Percentiles rank a stretch among this genome's conserved stretches.
Conservation (phyloP, 2,113 vertebrate species). For the Phaethon lepturus region DNA sequence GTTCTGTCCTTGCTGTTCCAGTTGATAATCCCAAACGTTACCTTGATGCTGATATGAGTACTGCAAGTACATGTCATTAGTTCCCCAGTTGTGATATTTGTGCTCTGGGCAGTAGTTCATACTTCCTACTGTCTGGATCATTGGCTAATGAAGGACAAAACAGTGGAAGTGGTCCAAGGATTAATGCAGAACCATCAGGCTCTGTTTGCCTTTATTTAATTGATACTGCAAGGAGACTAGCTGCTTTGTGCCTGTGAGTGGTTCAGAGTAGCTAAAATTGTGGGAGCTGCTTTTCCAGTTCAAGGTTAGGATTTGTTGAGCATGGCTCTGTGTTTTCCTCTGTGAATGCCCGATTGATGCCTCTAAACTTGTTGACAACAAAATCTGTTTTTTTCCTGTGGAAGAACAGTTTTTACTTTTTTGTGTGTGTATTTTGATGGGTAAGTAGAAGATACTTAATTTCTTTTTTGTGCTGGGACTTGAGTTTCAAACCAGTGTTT, state of each 20-base stretch:
- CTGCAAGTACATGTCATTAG: not conserved
- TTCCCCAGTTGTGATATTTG: not conserved
- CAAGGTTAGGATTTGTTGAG: not conserved
- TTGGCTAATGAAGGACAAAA: not conserved
- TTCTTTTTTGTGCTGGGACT: not conserved
- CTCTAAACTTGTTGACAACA: not conserved
- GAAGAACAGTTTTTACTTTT: not conserved
- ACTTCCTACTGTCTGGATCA: not conserved
- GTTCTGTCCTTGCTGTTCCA: not conserved
- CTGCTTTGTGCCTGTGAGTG: not conserved
- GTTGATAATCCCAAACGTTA: not conserved
- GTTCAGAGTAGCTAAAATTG: not conserved
- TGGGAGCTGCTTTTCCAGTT: not conserved
- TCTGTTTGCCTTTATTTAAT: not conserved
- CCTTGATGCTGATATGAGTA: not conserved
- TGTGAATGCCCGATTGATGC: not conserved
- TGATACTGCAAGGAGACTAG: not conserved
- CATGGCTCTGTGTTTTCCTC: not conserved
- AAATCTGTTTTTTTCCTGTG: fast-evolving
- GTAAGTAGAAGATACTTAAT: not conserved
- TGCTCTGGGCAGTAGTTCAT: not conserved
- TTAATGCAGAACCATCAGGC: not conserved
- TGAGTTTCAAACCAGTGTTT: not conserved
- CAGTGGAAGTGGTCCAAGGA: not conserved
- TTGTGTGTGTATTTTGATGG: not conserved